Conservation (phyloP, 2,888 invertebrate genomes). For the Geophilus truncorum region DNA sequence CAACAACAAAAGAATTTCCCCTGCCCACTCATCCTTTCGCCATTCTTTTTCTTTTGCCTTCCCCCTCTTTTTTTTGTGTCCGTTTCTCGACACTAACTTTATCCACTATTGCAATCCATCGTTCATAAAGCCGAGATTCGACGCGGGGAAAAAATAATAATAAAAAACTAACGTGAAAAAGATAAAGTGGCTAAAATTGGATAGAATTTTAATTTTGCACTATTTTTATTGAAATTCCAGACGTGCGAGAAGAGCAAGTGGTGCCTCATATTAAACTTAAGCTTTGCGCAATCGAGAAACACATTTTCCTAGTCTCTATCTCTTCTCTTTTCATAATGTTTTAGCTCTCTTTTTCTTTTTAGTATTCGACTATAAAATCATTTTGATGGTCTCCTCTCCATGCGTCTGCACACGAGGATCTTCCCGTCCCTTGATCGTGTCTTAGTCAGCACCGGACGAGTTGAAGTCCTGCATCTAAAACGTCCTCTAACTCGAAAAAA, state of each 20-base stretch:
- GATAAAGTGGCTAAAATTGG: background rate
- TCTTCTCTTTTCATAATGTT: constrained; percentile 6
- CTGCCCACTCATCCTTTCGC: constrained; percentile 13
- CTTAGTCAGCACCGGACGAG: constrained; percentile 7
- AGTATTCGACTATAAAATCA: constrained; percentile 11
- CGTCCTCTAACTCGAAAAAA: background rate
- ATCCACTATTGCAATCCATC: constrained; percentile 1
- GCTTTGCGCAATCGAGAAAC: constrained; percentile 1
- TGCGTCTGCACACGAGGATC: background rate
- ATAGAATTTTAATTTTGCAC: background rate
- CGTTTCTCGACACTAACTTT: background rate
- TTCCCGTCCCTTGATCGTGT: background rate
- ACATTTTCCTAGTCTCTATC: background rate
- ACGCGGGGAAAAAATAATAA: background rate
- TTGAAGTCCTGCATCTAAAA: background rate
- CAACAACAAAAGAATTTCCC: constrained; percentile 11
- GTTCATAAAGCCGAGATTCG: constrained; percentile 1
- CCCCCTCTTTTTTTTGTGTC: background rate
- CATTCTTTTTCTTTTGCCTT: background rate
- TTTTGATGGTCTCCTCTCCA: background rate
- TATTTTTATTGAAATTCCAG: background rate
- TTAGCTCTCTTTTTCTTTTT: background rate
- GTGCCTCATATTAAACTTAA: background rate
- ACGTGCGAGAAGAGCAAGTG: background rate
- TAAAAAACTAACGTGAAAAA: background rate